Conservation (phyloP, 2,113 vertebrate species). For the Charina bottae region DNA sequence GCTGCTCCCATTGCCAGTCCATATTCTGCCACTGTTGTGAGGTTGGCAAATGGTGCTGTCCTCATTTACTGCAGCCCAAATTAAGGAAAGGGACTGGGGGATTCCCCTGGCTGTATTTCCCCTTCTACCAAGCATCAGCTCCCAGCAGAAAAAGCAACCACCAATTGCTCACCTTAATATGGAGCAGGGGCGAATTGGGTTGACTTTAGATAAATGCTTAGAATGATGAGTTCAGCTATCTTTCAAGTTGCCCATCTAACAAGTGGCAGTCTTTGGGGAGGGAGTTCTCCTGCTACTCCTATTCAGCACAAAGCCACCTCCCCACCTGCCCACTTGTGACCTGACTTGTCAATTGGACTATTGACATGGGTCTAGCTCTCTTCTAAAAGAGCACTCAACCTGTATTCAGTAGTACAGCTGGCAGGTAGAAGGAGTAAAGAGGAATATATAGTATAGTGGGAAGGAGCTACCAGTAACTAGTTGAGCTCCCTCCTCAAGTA, state of each 20-base stretch:
- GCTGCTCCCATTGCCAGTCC: background rate
- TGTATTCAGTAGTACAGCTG: background rate
- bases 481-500: background rate
- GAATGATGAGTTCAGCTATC: background rate
- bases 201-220: background rate
- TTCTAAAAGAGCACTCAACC: background rate
- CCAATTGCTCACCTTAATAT: background rate
- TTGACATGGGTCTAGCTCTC: background rate
- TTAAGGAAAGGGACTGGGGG: background rate
- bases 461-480: background rate
- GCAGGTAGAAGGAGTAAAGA: background rate
- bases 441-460: background rate
- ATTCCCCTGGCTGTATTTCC: background rate
- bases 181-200: background rate
- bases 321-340: background rate
- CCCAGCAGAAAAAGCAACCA: background rate
- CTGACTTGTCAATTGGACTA: background rate
- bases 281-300: background rate
- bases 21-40: background rate
- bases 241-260: background rate
- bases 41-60: background rate
- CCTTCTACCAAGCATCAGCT: background rate
- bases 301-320: background rate
- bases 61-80: background rate
- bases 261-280: background rate